Evolutionary conservation across 2,113 vertebrate genomes (phyloP), one percentile per base, ranked within the genome.

Genomic region (Willisornis vidua): DNA sequence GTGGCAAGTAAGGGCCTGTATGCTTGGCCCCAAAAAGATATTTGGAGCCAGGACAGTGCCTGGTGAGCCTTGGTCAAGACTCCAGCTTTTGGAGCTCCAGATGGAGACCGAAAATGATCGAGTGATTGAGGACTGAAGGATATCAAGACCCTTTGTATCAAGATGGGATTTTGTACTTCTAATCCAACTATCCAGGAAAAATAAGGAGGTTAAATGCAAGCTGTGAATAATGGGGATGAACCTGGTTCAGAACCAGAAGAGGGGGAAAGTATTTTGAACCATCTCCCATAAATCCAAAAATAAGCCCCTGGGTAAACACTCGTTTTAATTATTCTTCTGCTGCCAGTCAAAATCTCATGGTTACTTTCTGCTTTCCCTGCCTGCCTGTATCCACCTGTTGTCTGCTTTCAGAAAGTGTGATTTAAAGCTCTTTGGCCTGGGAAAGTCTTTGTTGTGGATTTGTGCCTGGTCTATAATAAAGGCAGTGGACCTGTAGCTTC

Each of bases 401-500:
- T n/a, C 75, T 97, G 87, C 65, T 96, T 93, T 90, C 28, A 24
- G 80, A 94, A 95, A 83, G 90, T 59, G 75, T 86, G 92, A 90
- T 93, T 94, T 94, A 92, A 96, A 93, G 93, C 73, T 90, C 76
- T 81, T 75, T 88, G 93, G 95, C 93, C 93, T 97, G 94, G 94
- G 96, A 97, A 97, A 95, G 92, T 81, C 95, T 97, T 97, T 96
- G 92, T 97, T 96, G 95, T 97, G 95, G 93, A 91, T 95, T 94
- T 93, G 71, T 96, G 88, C 73, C 6, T 12, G 95, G 90, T 90
- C 85, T 94, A 24, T 93, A 96, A 96, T 94, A 96, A 95, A 94
- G 82, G 83, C 92, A 81, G 65, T 85, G 96, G 96, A 93, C 92
- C 86, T 61, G 35, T 90, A 88, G 68, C 87, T 92, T 83, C 90